These are phyloP conservation scores for Colinus virginianus DNA, from an alignment of 2,113 vertebrate genomes.

Conservation along the genomic window DNA sequence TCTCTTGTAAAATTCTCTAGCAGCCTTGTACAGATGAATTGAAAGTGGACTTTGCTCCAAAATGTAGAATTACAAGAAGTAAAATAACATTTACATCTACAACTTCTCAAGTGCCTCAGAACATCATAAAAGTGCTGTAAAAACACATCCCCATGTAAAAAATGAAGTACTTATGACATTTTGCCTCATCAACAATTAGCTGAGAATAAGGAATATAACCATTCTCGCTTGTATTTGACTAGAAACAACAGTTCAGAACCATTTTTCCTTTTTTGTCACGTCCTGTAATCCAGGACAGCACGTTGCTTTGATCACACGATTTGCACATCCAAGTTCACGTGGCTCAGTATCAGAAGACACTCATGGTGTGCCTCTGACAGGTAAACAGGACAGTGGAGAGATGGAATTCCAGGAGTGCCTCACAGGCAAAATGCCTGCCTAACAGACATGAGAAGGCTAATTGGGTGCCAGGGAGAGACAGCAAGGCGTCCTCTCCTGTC, in stretches of 20 bases:
- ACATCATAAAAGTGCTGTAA: neutral
- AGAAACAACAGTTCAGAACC: neutral
- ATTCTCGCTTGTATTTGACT: neutral
- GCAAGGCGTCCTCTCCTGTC: accelerated
- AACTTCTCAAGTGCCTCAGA: neutral
- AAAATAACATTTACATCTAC: neutral
- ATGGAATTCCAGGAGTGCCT: neutral
- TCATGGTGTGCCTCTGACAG: neutral
- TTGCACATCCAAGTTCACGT: accelerated
- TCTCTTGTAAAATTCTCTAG: neutral
- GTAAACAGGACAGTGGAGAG: neutral
- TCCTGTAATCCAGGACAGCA: neutral
- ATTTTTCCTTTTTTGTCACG: neutral
- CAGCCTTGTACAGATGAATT: neutral
- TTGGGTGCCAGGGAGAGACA: neutral
- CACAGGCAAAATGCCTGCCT: neutral
- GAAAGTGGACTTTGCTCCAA: neutral
- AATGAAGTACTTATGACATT: neutral
- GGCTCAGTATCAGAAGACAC: neutral
- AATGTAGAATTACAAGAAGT: neutral
- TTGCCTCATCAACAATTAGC: neutral
- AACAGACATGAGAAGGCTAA: neutral
- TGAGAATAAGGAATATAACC: neutral
- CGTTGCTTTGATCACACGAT: neutral
- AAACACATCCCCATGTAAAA: neutral